phyloP scores from a whole-genome alignment of 2,888 invertebrate genomes.

The Plebejus anna region DNA sequence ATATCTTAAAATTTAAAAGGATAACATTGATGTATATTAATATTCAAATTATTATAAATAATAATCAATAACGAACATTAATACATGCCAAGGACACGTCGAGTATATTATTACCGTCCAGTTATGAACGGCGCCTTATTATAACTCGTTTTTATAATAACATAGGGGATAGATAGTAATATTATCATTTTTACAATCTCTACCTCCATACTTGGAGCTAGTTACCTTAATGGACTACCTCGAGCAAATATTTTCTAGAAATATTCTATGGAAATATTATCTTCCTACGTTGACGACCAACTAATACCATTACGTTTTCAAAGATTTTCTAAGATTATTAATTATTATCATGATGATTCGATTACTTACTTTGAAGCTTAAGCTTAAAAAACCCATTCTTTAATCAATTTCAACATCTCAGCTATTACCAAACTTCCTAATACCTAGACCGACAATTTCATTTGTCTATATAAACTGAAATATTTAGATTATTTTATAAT shows the following conservation, averaged over 20 bases:
- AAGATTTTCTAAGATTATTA: neutral
- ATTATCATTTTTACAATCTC: slow-evolving; percentile 11
- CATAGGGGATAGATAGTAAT: neutral
- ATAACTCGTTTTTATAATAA: slow-evolving; percentile 14
- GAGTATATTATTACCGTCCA: neutral
- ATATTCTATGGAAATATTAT: neutral
- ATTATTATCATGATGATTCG: neutral
- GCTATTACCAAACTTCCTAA: too few species aligned
- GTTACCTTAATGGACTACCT: neutral
- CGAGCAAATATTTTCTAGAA: neutral
- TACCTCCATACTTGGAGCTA: neutral
- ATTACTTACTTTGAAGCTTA: too few species aligned
- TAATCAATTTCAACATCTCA: too few species aligned
- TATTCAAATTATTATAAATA: neutral
- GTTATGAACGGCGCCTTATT: slow-evolving; percentile 14
- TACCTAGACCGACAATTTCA: too few species aligned
- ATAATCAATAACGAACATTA: slow-evolving; percentile 2
- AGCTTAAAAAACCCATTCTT: too few species aligned
- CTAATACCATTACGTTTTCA: neutral
- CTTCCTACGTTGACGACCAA: neutral
- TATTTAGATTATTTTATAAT: too few species aligned
- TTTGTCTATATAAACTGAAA: too few species aligned
- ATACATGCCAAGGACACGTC: slow-evolving; percentile 1
- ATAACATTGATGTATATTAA: neutral
- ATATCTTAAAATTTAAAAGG: neutral